A percentile compares a stretch with the other conserved stretches of the same genome.
Conservation (phyloP, 2,113 vertebrate genomes). For the Solea senegalensis region DNA sequence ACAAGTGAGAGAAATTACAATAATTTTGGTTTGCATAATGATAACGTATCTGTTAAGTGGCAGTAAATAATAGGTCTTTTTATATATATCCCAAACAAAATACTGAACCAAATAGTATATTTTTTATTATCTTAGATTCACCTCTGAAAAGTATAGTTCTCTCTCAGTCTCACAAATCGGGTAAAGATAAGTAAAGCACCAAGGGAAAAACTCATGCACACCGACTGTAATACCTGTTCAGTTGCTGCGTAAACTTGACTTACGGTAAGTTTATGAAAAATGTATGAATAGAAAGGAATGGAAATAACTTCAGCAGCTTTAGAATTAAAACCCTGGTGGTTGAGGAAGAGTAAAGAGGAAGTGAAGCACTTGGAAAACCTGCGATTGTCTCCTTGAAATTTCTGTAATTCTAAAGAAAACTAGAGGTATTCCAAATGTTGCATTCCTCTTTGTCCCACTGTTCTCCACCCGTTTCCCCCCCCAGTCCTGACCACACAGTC, state of each 20-base stretch:
- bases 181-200: slow-evolving; percentile 53
- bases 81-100: not conserved
- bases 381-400: slow-evolving; percentile 29
- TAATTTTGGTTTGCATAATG: not conserved
- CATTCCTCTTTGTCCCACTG: slow-evolving; percentile 52
- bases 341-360: slow-evolving; percentile 54
- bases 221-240: slow-evolving; percentile 42
- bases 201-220: slow-evolving; percentile 33
- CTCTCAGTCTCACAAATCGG: slow-evolving; percentile 31
- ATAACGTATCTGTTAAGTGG: not conserved
- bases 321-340: slow-evolving; percentile 68
- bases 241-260: slow-evolving; percentile 41
- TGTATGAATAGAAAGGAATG: slow-evolving; percentile 51
- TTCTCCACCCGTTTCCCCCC: slow-evolving; percentile 37
- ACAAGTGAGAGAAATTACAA: not conserved
- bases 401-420: slow-evolving; percentile 23
- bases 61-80: not conserved
- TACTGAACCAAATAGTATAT: too few species aligned
- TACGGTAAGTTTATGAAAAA: slow-evolving; percentile 20
- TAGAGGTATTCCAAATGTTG: slow-evolving; percentile 63
- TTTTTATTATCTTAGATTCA: slow-evolving; percentile 1
- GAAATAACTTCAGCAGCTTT: slow-evolving; percentile 74
- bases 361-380: slow-evolving; percentile 66
- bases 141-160: slow-evolving; percentile 50
- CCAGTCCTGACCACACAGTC: slow-evolving; percentile 35